Conservation (phyloP, 2,888 invertebrate genomes). For the Oasisia sp. region DNA sequence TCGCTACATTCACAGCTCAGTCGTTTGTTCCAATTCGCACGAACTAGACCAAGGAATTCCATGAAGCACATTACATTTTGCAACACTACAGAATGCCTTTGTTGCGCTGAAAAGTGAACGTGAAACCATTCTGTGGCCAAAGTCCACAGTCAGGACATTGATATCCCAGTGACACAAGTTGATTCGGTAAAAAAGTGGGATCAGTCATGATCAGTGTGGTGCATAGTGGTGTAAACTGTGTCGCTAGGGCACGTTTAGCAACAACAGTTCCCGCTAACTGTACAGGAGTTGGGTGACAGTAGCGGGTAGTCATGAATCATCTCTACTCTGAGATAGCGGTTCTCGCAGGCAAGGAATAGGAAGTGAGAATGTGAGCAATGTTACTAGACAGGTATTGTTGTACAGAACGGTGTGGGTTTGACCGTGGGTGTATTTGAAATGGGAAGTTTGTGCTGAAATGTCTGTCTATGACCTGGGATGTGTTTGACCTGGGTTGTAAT, state of each 20-base stretch:
- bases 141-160: background rate
- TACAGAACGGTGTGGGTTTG: no score
- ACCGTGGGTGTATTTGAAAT: no score
- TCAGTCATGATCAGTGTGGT: background rate
- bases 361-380: no score
- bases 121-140: background rate
- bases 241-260: background rate
- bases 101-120: background rate
- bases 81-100: background rate
- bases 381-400: no score
- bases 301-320: background rate
- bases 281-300: background rate
- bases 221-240: background rate
- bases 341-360: no score
- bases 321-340: background rate
- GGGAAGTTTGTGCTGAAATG: no score
- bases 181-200: background rate
- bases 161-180: background rate
- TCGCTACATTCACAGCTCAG: background rate
- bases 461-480: no score
- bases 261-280: background rate
- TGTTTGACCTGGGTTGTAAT: no score
- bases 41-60: background rate
- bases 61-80: background rate
- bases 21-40: no score